Conservation (phyloP, 1,140 invertebrate genomes). For the Coptotermes formosanus region DNA sequence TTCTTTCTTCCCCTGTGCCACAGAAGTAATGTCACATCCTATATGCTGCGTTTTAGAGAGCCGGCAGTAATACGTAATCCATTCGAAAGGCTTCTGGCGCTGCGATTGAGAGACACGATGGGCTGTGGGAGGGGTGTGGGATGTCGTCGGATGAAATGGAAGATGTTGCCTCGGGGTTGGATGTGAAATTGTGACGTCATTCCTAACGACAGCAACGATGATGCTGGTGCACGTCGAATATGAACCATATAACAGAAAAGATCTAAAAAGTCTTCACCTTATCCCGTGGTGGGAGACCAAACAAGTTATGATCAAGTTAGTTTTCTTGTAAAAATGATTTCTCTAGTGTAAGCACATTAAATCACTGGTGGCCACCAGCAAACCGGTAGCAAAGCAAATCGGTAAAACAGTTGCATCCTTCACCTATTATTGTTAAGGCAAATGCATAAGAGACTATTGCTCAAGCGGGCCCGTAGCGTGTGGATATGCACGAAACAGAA, state of each 20-base stretch:
- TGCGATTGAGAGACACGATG: not conserved
- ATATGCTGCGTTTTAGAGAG: not conserved
- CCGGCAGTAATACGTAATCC: slow-evolving; percentile 10
- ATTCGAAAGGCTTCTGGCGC: not conserved
- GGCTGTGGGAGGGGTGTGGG: not conserved
- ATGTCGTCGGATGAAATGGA: not conserved
- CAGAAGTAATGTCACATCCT: not conserved
- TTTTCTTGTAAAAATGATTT: too few relatives aligned
- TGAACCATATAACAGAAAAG: not conserved
- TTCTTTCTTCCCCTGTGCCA: not conserved
- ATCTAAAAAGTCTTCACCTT: too few relatives aligned
- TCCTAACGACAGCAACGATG: not conserved
- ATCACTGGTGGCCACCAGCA: too few relatives aligned
- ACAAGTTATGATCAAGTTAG: too few relatives aligned
- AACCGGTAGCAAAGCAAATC: too few relatives aligned
- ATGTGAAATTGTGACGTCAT: not conserved
- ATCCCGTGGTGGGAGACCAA: too few relatives aligned
- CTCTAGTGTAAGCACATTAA: too few relatives aligned
- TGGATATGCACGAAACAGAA: too few relatives aligned
- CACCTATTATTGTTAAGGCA: too few relatives aligned
- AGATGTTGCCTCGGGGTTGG: slow-evolving; percentile 4
- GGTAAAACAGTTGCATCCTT: too few relatives aligned
- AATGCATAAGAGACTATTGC: too few relatives aligned
- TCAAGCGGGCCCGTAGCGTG: too few relatives aligned
- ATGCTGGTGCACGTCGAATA: not conserved